These are phyloP conservation scores for Pemphigus obesinymphae DNA, from an alignment of 1,140 invertebrate species.

Conservation along the genomic window DNA sequence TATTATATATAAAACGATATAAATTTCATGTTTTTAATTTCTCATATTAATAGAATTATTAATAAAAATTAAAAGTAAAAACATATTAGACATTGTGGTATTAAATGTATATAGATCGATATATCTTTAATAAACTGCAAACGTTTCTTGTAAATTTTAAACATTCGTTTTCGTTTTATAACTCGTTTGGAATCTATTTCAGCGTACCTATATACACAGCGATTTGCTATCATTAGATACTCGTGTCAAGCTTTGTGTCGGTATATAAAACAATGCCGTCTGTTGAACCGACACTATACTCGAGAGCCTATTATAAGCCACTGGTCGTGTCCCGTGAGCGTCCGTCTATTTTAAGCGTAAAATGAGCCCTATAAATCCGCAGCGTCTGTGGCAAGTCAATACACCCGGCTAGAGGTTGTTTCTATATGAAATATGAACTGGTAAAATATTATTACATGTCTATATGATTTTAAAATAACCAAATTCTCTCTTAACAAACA, in stretches of 20 bases:
- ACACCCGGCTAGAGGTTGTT: not conserved
- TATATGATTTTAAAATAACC: conserved; percentile 15
- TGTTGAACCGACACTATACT: not conserved
- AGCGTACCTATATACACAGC: not conserved
- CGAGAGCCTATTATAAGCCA: conserved; percentile 1
- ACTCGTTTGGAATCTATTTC: not conserved
- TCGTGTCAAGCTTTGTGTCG: not conserved
- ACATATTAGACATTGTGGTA: too few species aligned
- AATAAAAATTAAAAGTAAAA: too few species aligned
- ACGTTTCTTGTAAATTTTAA: not conserved
- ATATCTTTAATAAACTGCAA: too few species aligned
- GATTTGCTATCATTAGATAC: not conserved
- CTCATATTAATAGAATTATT: too few species aligned
- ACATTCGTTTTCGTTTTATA: not conserved
- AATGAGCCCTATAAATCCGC: conserved; percentile 1
- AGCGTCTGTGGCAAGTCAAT: not conserved
- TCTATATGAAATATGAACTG: conserved; percentile 32
- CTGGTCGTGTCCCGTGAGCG: not conserved
- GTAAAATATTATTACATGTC: conserved; percentile 4
- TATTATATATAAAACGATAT: too few species aligned
- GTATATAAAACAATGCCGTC: conserved; percentile 20
- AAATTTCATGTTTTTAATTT: too few species aligned
- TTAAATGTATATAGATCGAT: not conserved
- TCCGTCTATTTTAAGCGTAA: conserved; percentile 33
- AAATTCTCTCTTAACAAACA: too few species aligned